Conservation (phyloP, 92 coral and sea anemone genomes). For the Phenganax marumi region DNA sequence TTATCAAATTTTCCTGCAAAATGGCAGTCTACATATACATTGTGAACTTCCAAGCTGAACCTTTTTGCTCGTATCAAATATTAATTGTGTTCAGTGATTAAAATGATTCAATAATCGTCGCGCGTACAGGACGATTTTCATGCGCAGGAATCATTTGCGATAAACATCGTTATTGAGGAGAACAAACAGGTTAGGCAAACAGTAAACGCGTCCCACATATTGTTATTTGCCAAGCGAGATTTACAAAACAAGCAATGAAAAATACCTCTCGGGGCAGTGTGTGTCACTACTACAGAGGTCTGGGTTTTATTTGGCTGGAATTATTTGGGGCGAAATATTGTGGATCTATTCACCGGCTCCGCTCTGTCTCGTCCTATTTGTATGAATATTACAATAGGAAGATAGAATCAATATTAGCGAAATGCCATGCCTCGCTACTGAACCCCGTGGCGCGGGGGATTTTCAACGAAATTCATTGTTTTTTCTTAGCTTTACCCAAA, state of each 20-base stretch:
- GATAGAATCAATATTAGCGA: constrained; percentile 36
- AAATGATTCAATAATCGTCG: too few relatives aligned
- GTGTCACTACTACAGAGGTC: background rate
- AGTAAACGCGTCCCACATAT: constrained; percentile 9
- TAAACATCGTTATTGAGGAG: constrained; percentile 21
- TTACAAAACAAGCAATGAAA: constrained; percentile 17
- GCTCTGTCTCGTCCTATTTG: constrained; percentile 13
- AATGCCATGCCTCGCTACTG: background rate
- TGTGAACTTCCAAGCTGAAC: too few relatives aligned
- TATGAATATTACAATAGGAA: constrained; percentile 25
- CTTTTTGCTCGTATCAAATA: too few relatives aligned
- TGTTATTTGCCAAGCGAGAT: constrained; percentile 18
- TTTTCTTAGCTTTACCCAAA: background rate
- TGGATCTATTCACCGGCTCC: constrained; percentile 18
- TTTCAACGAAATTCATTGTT: background rate
- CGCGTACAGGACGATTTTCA: too few relatives aligned
- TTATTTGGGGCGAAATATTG: background rate
- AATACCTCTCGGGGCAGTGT: background rate
- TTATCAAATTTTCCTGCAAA: too few relatives aligned
- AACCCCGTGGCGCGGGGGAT: constrained; percentile 20
- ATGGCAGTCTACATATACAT: too few relatives aligned
- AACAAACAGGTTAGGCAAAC: constrained; percentile 30
- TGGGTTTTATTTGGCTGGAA: background rate
- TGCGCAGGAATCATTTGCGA: background rate
- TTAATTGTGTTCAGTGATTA: too few relatives aligned